Conservation (phyloP, 2,888 invertebrate genomes). For the Dromius quadrimaculatus region DNA sequence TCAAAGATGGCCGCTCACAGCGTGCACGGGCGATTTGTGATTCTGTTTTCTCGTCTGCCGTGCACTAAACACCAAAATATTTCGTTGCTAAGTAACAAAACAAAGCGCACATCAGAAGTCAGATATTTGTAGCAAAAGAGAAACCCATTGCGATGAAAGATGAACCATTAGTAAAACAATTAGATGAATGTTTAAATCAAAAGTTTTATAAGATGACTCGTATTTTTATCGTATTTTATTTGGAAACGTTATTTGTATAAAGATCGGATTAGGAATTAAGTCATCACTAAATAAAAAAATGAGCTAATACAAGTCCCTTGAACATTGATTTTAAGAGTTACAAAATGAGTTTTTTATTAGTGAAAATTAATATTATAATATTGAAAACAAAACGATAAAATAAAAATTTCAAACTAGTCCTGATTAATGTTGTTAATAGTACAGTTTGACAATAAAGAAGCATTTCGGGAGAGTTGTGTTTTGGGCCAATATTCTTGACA, state of each 20-base stretch:
- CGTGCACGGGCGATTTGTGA: conserved; percentile 37
- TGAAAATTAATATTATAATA: conserved; percentile 67
- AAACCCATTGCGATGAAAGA: neutral
- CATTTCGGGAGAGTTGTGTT: conserved; percentile 65
- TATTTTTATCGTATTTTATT: conserved; percentile 61
- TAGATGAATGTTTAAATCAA: conserved; percentile 5
- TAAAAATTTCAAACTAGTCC: conserved; percentile 67
- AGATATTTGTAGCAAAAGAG: conserved; percentile 58
- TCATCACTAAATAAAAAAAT: conserved; percentile 62
- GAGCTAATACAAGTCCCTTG: conserved; percentile 65
- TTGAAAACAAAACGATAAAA: conserved; percentile 67
- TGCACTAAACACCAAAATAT: conserved; percentile 37
- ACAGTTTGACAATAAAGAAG: conserved; percentile 68
- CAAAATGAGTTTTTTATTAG: conserved; percentile 65
- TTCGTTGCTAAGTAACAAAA: conserved; percentile 28
- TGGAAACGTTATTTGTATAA: conserved; percentile 64
- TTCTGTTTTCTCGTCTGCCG: conserved; percentile 31
- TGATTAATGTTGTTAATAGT: conserved; percentile 67
- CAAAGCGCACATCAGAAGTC: conserved; percentile 55
- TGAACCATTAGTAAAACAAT: conserved; percentile 3
- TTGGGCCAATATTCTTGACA: conserved; percentile 48
- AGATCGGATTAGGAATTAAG: conserved; percentile 59
- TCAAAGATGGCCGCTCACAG: conserved; percentile 30
- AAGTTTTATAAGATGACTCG: conserved; percentile 33
- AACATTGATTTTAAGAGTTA: conserved; percentile 65